Conservation (phyloP, 2,797 vertebrate species). For the Crenuchus spilurus region DNA sequence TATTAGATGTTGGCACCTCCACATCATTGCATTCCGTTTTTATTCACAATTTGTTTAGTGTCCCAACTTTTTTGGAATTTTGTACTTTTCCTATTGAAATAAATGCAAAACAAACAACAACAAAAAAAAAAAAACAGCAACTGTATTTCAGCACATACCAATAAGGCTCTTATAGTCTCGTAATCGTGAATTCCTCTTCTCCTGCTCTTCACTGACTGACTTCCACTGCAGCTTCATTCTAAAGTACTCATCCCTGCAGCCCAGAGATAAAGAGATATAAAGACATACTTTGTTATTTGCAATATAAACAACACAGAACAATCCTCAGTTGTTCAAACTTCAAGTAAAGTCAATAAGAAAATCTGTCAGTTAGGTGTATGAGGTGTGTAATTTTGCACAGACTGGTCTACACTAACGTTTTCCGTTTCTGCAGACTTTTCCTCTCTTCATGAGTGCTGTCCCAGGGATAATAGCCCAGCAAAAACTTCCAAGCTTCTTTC, state of each 20-base stretch:
- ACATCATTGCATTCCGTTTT: no score
- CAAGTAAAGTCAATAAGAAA: neutral
- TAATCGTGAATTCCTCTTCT: constrained; percentile 91
- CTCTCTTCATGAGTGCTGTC: constrained; percentile 89
- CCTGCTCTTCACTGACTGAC: constrained; percentile 93
- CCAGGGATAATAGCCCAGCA: constrained; percentile 92
- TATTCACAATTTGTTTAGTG: no score
- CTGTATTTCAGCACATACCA: constrained; percentile 71
- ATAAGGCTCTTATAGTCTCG: constrained; percentile 94
- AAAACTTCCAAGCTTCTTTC: constrained; percentile 94
- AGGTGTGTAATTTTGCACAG: neutral
- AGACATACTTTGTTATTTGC: neutral
- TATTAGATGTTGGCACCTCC: no score
- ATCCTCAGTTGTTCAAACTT: neutral
- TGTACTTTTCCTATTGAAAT: no score
- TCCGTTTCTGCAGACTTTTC: constrained; percentile 85
- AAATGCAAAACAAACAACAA: no score
- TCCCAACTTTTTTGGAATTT: no score
- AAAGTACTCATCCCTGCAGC: constrained; percentile 92
- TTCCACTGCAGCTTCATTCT: constrained; percentile 99
- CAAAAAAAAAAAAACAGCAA: no score
- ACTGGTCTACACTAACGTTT: constrained; percentile 77
- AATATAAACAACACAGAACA: neutral
- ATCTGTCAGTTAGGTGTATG: neutral
- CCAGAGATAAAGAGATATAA: constrained; percentile 40